Percentiles rank a stretch among this genome's conserved stretches.
These are phyloP conservation scores for Ruditapes philippinarum DNA, from an alignment of 1,140 invertebrate genomes.

Conservation along the genomic window DNA sequence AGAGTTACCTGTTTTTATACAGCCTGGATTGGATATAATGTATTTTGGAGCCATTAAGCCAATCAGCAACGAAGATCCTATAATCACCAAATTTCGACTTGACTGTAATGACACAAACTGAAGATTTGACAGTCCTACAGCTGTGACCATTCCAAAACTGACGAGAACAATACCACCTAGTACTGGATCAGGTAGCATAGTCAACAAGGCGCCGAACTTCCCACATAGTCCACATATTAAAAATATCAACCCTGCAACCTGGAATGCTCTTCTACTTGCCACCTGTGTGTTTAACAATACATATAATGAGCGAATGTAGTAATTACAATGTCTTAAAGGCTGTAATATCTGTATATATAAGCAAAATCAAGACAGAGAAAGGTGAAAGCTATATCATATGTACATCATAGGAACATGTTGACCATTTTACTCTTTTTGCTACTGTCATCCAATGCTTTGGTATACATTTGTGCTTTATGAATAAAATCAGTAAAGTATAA, in stretches of 20 bases:
- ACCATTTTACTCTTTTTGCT: too few species aligned
- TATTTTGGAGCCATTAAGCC: conserved; percentile 89
- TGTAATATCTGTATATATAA: too few species aligned
- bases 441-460: too few species aligned
- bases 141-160: conserved; percentile 86
- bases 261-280: conserved; percentile 84
- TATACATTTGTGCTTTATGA: too few species aligned
- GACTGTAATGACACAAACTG: conserved; percentile 85
- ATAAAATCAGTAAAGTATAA: too few species aligned
- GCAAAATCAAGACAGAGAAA: too few species aligned
- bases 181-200: conserved; percentile 95
- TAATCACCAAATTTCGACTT: conserved; percentile 86
- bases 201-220: conserved; percentile 94
- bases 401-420: too few species aligned
- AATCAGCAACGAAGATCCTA: conserved; percentile 86
- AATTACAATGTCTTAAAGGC: too few species aligned
- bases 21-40: conserved; percentile 88
- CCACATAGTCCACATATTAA: conserved; percentile 90
- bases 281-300: too few species aligned
- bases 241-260: conserved; percentile 93
- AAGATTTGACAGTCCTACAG: conserved; percentile 83
- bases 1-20: conserved; percentile 90
- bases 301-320: too few species aligned
- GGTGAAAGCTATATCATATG: too few species aligned
- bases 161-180: conserved; percentile 89